phyloP scores from a whole-genome alignment of 1,140 invertebrate species.

The Drosophila ercepeae region DNA sequence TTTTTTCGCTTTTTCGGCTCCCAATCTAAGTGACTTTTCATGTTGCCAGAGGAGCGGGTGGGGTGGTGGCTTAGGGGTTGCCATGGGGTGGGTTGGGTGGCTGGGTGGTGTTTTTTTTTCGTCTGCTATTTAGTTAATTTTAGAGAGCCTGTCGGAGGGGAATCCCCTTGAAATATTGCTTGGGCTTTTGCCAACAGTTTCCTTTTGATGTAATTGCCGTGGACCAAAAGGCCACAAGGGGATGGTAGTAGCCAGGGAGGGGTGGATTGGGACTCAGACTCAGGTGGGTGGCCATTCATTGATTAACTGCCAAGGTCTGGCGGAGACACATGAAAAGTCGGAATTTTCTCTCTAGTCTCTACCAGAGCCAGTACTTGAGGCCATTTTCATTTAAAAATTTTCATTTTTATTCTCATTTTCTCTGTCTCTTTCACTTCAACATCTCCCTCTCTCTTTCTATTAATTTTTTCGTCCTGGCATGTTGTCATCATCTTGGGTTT shows the following conservation, averaged over 20 bases:
- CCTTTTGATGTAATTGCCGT: constrained; percentile 75
- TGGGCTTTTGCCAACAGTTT: constrained; percentile 55
- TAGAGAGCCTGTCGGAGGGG: constrained; percentile 44
- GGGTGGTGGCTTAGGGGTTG: neutral
- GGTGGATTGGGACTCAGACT: neutral
- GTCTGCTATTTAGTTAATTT: constrained; percentile 74
- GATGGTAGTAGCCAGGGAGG: neutral
- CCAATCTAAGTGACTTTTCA: constrained; percentile 71
- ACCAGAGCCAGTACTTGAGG: constrained; percentile 16
- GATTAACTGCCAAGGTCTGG: constrained; percentile 61
- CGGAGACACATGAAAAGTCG: constrained; percentile 11
- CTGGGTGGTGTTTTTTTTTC: neutral
- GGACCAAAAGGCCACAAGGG: neutral
- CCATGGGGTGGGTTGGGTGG: neutral
- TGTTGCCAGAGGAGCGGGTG: constrained; percentile 13
- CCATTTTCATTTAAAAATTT: constrained; percentile 69
- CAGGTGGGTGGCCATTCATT: constrained; percentile 59
- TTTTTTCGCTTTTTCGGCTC: neutral
- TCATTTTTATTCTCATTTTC: constrained; percentile 20
- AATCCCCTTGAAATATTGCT: constrained; percentile 65
- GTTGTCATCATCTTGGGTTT: constrained; percentile 63
- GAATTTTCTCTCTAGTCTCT: constrained; percentile 4
- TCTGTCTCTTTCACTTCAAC: constrained; percentile 1
- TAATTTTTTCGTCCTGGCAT: constrained; percentile 14
- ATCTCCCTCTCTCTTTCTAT: constrained; percentile 1